A percentile compares a stretch with the other conserved stretches of the same genome.
Conservation (phyloP, 2,113 vertebrate species). For the Psittacula cyanocephala region DNA sequence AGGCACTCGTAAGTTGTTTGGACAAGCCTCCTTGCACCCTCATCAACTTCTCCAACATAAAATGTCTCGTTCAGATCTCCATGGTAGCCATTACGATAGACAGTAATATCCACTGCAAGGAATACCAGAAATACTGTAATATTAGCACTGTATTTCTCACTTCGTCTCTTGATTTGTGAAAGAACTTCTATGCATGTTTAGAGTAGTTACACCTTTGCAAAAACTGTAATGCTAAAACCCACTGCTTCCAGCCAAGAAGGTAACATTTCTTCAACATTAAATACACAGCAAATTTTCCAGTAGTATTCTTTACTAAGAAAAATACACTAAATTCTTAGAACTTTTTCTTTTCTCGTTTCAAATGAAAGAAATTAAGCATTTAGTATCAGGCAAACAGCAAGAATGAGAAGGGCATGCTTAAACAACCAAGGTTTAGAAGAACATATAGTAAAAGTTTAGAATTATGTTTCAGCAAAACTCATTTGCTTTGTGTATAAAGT, state of each 20-base stretch:
- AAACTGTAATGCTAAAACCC: neutral
- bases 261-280: neutral
- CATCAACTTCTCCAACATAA: conserved; percentile 93
- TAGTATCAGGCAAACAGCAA: neutral
- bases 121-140: neutral
- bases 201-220: neutral
- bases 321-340: neutral
- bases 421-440: neutral
- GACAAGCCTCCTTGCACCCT: conserved; percentile 89
- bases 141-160: neutral
- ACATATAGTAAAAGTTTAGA: neutral
- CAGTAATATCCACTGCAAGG: conserved; percentile 93
- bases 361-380: neutral
- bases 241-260: neutral
- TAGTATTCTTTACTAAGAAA: neutral
- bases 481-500: neutral
- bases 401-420: neutral
- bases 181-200: neutral
- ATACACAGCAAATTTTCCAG: neutral
- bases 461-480: neutral
- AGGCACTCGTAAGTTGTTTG: conserved; percentile 96
- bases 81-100: conserved; percentile 96
- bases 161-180: neutral
- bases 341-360: neutral
- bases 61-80: conserved; percentile 98